These are phyloP conservation scores for Sussaba pulchella DNA, from an alignment of 2,888 invertebrate genomes.

Conservation along the genomic window DNA sequence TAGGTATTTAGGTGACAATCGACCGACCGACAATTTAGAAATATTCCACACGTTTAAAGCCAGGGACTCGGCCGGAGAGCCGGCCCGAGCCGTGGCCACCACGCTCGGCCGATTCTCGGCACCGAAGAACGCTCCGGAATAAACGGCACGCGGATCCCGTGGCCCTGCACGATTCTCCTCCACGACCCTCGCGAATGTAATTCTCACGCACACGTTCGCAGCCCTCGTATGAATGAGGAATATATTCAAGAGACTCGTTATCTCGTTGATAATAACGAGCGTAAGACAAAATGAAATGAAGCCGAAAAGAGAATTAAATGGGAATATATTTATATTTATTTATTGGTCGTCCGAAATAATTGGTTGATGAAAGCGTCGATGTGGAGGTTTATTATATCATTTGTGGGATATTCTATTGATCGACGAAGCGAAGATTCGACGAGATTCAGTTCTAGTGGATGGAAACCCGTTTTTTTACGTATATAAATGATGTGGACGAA, in stretches of 20 bases:
- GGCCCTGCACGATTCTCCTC: neutral
- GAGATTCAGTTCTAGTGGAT: slow-evolving; percentile 8
- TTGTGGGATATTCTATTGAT: slow-evolving; percentile 22
- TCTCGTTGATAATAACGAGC: neutral
- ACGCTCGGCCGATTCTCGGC: slow-evolving; percentile 27
- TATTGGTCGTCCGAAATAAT: neutral
- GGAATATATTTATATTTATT: neutral
- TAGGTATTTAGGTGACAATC: slow-evolving; percentile 84
- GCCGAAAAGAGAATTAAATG: too few species aligned
- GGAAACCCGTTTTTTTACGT: neutral
- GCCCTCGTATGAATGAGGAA: neutral
- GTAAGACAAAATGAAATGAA: neutral
- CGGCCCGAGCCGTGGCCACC: slow-evolving; percentile 19
- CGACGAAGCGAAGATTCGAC: slow-evolving; percentile 50
- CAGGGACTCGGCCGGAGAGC: slow-evolving; percentile 39
- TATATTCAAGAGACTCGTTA: neutral
- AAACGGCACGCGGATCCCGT: too few species aligned
- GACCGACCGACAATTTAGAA: slow-evolving; percentile 83
- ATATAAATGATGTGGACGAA: neutral
- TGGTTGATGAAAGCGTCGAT: neutral
- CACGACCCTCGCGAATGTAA: slow-evolving; percentile 38
- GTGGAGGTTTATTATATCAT: slow-evolving; percentile 37
- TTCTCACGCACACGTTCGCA: slow-evolving; percentile 14
- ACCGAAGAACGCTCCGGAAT: too few species aligned
- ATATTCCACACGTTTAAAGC: slow-evolving; percentile 79